Evolutionary conservation across 2,797 vertebrate genomes (phyloP).

Genomic region (Anguilla megastoma): DNA sequence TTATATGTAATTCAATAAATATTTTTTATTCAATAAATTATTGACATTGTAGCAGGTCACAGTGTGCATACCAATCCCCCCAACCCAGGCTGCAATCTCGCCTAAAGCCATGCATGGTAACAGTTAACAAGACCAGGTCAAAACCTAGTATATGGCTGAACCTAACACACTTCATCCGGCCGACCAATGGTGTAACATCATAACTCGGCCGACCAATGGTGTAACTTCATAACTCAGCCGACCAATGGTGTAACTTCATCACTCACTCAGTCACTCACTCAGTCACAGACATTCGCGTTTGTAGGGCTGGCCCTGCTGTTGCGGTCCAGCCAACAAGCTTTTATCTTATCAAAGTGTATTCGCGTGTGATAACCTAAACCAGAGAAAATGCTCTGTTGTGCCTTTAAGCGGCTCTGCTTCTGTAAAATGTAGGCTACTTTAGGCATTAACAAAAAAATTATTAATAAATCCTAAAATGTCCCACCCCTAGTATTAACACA

Average conservation of each 20-base stretch:
- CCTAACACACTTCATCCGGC: too few relatives aligned
- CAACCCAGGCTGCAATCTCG: background rate
- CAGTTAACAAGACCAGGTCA: background rate
- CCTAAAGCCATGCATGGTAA: background rate
- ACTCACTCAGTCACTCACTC: too few relatives aligned
- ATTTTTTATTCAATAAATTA: too few relatives aligned
- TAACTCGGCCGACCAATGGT: too few relatives aligned
- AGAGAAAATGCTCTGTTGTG: background rate
- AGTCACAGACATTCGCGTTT: too few relatives aligned
- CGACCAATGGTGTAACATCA: too few relatives aligned
- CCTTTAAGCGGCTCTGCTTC: background rate
- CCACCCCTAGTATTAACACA: background rate
- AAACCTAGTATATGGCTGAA: too few relatives aligned
- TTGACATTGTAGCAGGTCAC: background rate
- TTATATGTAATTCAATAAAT: too few relatives aligned
- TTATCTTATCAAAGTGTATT: background rate
- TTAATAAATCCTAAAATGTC: background rate
- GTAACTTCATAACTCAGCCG: too few relatives aligned
- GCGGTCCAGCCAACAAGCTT: background rate
- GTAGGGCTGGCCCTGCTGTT: too few relatives aligned
- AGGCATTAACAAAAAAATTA: background rate
- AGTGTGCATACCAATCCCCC: background rate
- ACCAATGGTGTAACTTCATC: too few relatives aligned
- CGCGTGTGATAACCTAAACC: background rate
- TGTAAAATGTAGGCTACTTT: background rate